Evolutionary conservation across 1,140 invertebrate genomes (phyloP), one percentile per base, ranked within the genome.

Genomic region (Papilio polyxenes): DNA sequence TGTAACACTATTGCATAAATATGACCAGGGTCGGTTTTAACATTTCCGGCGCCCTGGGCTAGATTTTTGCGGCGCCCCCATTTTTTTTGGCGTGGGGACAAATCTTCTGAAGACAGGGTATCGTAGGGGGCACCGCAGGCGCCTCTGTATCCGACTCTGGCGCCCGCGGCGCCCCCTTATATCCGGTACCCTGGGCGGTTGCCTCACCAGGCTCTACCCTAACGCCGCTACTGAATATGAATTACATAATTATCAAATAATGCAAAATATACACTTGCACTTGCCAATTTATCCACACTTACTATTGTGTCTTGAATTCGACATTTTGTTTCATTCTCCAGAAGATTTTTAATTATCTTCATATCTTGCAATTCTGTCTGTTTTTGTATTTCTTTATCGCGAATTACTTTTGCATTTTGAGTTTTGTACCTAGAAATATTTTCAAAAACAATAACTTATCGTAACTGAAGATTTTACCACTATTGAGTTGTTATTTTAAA

Each of bases 301-400:
- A 82, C 53, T 3, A 59, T 59, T 10, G 81, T 62, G 72, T 83
- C 76, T 62, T 82, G 20, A 31, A 65, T 75, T 49, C 75, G 48
- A 49, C 49, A 44, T 74, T 82, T 81, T 51, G 56, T 82, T 53
- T 65, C 17, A 40, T 85, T 40, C 82, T 84, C 65, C 75, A 79
- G 82, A 72, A 85, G 80, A 75, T 84, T 78, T 59, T 84, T 76
- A 77, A 81, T 69, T 10, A 82, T 31, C n/a, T 77, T 72, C 20
- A 81, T 49, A 11, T 83, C 65, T 65, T 83, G 77, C 51, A 69
- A n/a, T 40, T 82, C 82, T 48, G 15, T 59, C 23, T 62, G 13
- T 74, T 79, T 75, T 44, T 74, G 40, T 15, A 40, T 56, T 31
- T 77, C 20, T 75, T 80, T 56, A 31, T 77, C 31, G 31, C 44